Evolutionary conservation across 2,797 vertebrate genomes (phyloP).

Genomic region (Thunnus albacares): DNA sequence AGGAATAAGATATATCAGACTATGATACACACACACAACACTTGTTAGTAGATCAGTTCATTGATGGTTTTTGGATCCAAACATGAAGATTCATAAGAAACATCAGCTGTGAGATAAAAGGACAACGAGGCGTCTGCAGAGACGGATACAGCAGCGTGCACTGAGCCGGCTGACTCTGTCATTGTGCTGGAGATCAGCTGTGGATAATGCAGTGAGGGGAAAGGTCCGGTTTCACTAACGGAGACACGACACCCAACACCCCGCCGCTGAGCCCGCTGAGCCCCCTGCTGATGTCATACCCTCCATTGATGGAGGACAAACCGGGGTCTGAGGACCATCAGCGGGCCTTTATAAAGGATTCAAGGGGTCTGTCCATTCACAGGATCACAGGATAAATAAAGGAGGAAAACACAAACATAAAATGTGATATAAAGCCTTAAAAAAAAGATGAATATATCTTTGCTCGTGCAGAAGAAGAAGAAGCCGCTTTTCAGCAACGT

Average conservation of each 20-base stretch:
- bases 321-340: not conserved
- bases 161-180: not conserved
- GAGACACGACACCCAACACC: constrained; percentile 48
- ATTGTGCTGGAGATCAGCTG: constrained; percentile 17
- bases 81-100: too few relatives aligned
- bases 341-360: not conserved
- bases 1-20: too few relatives aligned
- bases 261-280: constrained; percentile 20
- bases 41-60: too few relatives aligned
- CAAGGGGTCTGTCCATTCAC: not conserved
- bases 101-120: too few relatives aligned
- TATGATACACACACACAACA: too few relatives aligned
- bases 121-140: too few relatives aligned
- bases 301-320: constrained; percentile 6
- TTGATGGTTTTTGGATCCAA: too few relatives aligned
- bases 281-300: constrained; percentile 26
- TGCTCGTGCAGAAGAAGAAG: not conserved
- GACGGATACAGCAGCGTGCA: not conserved
- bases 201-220: constrained; percentile 20
- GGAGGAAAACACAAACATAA: too few relatives aligned
- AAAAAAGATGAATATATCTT: too few relatives aligned
- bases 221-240: constrained; percentile 54
- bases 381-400: too few relatives aligned
- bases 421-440: too few relatives aligned
- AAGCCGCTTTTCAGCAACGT: not conserved